Base-by-base conservation (phyloP, 64 coral and sea anemone species). In the Anthopleura sola region DNA sequence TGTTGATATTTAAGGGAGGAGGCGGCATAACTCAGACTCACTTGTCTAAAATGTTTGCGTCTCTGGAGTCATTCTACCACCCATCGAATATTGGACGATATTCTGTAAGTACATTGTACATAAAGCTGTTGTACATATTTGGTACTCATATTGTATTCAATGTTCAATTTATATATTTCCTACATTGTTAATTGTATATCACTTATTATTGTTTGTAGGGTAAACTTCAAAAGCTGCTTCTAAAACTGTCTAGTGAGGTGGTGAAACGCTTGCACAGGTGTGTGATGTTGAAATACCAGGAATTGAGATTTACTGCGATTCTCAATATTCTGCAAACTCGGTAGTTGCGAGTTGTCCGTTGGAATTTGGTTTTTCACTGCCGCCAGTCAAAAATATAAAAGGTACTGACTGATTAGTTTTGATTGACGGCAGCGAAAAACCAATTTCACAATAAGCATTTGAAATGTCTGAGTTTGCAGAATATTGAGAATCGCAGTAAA, bases 31-130 rank as follows among this genome's bases (percentile, higher is more conserved):
- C 89, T 29, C 92, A 94, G 85, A 90, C 83, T 37, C 93, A 99
- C 76, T 69, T 99, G 28, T 83, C 81, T 84, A 99, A 95, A 36
- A 86, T 99, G 75, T 99, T 99, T 75, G 66, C 86, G 34, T 89
- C 97, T 68, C 40, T 99, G 44, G 93, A 99, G 71, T 99, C 97
- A 33, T 99, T 99, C 88, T 99, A 99, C 46, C 90, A 99, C 90
- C 97, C 97, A 24, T 99, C 97, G 26, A 99, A 99, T 32, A 57
- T 83, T 90, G 97, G 97, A 81, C 88, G 93, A 68, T 99, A 99
- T 62, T 84, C 97, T n/a, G 97, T 99, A 88, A 78, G 93, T 85
- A 57, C 31, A 49, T 36, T 23, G 23, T 71, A 71, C 26, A 71
- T 56, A 12, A 12, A 3, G 4, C 14, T 56, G 55, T 48, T 48